Evolutionary conservation across 2,113 vertebrate species (phyloP), one percentile per base, ranked within the genome.

Genomic region (Coreoperca whiteheadi): DNA sequence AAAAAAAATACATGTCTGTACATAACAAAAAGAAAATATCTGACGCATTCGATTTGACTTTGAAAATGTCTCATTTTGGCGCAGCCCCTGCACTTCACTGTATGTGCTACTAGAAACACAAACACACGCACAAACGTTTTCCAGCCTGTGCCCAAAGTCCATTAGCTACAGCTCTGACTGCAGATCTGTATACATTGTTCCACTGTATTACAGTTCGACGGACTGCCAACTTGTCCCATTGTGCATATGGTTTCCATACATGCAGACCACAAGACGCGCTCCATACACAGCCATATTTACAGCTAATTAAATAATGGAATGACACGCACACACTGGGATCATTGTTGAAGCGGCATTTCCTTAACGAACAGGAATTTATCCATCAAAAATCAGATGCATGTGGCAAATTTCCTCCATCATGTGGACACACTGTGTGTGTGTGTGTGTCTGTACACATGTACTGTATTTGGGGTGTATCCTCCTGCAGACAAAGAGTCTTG

Each of bases 201-300:
- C 83, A 61, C 34, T 67, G 61, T 66, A 67, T 75, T 85, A 77
- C 9, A 48, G 73, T 53, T 48, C 5, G 23, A 57, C 70, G 18
- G 37, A 16, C 90, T 85, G 87, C 87, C 85, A 82, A 30, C 57
- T 32, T n/a, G 69, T 23, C 28, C 78, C 81, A 34, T 71, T 75
- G 74, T 80, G 80, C 67, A 82, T 63, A 82, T 82, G 82, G 73
- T 81, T 89, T 86, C 79, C 83, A 88, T 88, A 85, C 76, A 80
- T 32, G 66, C 68, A 68, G 69, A 75, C 64, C 82, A 74, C 79
- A 84, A 81, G 74, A 87, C 80, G 51, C 12, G 48, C 75, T 64
- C 12, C 68, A 30, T 4, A 67, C 66, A 56, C 41, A 67, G 53
- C 39, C 43, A 28, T 54, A 82, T 75, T 60, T 69, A 85, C 78